A percentile compares a stretch with the other conserved stretches of the same genome.
These are phyloP conservation scores for Arothron firmamentum DNA, from an alignment of 2,113 vertebrate genomes.

Conservation along the genomic window DNA sequence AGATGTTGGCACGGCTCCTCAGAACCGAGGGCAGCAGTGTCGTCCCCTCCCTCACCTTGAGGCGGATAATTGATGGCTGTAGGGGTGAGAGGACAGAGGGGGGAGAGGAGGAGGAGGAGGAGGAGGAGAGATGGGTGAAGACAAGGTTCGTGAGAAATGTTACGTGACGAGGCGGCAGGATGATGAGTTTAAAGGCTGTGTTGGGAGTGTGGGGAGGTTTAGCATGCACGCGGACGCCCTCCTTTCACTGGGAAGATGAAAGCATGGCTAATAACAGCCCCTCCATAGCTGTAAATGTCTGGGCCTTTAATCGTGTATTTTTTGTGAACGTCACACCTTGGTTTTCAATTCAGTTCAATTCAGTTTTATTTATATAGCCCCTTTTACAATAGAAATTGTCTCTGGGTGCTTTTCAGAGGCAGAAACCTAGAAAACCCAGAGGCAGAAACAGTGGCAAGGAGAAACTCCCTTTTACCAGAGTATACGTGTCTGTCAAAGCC, in stretches of 20 bases:
- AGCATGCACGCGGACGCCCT: slow-evolving; percentile 5
- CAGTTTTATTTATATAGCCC: no score
- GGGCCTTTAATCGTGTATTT: background rate
- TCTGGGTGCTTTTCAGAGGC: no score
- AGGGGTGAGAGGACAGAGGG: slow-evolving; percentile 34
- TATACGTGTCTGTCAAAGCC: background rate
- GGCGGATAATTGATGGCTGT: slow-evolving; percentile 41
- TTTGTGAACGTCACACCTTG: background rate
- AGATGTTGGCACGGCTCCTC: slow-evolving; percentile 30
- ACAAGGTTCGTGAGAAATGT: slow-evolving; percentile 5
- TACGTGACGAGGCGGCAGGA: slow-evolving; percentile 6
- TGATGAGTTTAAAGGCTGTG: slow-evolving; percentile 19
- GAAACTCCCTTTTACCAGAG: no score
- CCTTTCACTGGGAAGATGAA: slow-evolving; percentile 21
- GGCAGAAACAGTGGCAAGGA: no score
- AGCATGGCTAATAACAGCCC: slow-evolving; percentile 18
- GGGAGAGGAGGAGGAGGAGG: slow-evolving; percentile 18
- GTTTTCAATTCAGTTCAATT: no score
- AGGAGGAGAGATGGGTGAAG: slow-evolving; percentile 8
- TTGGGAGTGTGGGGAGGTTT: background rate
- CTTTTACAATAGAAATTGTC: no score
- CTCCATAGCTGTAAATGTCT: slow-evolving; percentile 31
- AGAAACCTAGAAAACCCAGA: no score
- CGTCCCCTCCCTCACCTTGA: slow-evolving; percentile 27
- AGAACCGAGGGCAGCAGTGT: slow-evolving; percentile 34